A percentile compares a stretch with the other conserved stretches of the same genome.
These are phyloP conservation scores for Balaeniceps rex DNA, from an alignment of 2,113 vertebrate genomes.

Conservation along the genomic window DNA sequence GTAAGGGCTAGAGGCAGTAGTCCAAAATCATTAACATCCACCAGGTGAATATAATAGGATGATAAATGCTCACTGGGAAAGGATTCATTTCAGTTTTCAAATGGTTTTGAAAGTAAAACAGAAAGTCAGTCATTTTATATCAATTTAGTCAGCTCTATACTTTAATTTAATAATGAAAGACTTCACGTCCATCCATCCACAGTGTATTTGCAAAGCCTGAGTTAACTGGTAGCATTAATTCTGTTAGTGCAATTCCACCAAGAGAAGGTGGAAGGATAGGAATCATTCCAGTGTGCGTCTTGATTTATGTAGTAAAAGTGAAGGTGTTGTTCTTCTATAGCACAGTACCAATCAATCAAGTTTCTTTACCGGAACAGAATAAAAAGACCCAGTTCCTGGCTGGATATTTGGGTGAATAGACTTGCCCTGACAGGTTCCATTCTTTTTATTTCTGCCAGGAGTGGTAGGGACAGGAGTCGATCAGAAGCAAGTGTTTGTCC, in stretches of 20 bases:
- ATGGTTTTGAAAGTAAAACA: constrained; percentile 69
- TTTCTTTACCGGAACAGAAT: not conserved
- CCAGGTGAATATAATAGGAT: constrained; percentile 63
- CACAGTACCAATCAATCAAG: not conserved
- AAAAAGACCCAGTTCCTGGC: not conserved
- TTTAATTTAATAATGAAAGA: constrained; percentile 55
- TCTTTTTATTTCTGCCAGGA: not conserved
- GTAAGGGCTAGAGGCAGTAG: constrained; percentile 62
- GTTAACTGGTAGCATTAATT: not conserved
- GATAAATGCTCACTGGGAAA: constrained; percentile 61
- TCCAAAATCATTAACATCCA: constrained; percentile 71
- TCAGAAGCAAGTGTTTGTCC: not conserved
- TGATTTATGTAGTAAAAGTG: not conserved
- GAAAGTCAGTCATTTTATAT: constrained; percentile 64
- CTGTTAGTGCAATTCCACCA: not conserved
- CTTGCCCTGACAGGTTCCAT: not conserved
- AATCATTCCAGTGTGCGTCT: not conserved
- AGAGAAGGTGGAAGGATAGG: not conserved
- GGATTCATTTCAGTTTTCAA: constrained; percentile 65
- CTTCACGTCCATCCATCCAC: not conserved
- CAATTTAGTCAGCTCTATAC: constrained; percentile 45
- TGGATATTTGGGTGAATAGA: not conserved
- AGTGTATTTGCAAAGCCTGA: not conserved
- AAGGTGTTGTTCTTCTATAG: not conserved
- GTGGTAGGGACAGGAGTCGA: not conserved